These are phyloP conservation scores for Orthosia cruda DNA, from an alignment of 2,888 invertebrate genomes.

Conservation along the genomic window DNA sequence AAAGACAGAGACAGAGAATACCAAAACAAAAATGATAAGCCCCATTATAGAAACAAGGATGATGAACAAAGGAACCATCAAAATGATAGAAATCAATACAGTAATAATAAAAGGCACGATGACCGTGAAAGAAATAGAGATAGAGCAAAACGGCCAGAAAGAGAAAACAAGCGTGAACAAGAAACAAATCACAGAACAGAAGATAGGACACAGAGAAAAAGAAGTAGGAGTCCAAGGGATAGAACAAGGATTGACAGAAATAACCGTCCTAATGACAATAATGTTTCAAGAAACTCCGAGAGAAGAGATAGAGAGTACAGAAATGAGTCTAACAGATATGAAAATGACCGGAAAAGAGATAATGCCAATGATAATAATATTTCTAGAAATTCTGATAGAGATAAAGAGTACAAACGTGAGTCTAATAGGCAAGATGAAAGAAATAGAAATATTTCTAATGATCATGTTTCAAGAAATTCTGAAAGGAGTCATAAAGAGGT, in stretches of 20 bases:
- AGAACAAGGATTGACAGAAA: constrained; percentile 58
- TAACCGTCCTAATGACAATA: constrained; percentile 47
- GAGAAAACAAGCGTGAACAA: constrained; percentile 52
- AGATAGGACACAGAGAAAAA: constrained; percentile 80
- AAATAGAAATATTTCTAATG: constrained; percentile 42
- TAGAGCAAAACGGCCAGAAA: constrained; percentile 62
- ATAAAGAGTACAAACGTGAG: constrained; percentile 39
- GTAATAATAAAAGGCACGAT: constrained; percentile 75
- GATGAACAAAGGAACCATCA: constrained; percentile 63
- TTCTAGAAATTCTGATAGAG: constrained; percentile 43
- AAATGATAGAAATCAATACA: constrained; percentile 66
- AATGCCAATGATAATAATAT: constrained; percentile 37
- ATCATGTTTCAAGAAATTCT: constrained; percentile 53
- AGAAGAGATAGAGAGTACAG: constrained; percentile 42
- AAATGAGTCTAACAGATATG: constrained; percentile 42
- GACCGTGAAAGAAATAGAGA: constrained; percentile 69
- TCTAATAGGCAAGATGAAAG: constrained; percentile 47
- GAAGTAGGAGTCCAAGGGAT: constrained; percentile 73
- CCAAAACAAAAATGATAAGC: constrained; percentile 63
- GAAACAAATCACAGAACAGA: constrained; percentile 64
- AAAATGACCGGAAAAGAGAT: constrained; percentile 39
- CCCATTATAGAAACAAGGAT: constrained; percentile 67
- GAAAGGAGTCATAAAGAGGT: constrained; percentile 44
- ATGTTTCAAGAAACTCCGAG: constrained; percentile 48
- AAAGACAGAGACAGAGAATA: constrained; percentile 61